Evolutionary conservation across 1,140 invertebrate genomes (phyloP).

Genomic region (Calliopsis andreniformis): DNA sequence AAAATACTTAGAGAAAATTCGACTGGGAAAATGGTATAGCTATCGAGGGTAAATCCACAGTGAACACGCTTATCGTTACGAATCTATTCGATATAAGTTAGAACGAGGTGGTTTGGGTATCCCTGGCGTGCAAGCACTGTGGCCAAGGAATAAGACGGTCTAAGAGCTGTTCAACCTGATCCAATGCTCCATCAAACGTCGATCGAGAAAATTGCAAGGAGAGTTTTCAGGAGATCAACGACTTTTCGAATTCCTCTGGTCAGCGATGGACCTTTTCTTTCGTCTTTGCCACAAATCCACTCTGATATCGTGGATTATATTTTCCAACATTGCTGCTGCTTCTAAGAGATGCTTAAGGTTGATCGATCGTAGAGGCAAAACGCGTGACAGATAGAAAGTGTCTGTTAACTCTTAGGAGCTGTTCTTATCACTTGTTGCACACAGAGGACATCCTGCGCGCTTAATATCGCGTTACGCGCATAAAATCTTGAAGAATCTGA

Average conservation of each 20-base stretch:
- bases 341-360: not conserved
- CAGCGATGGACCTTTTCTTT: not conserved
- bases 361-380: not conserved
- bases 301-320: not conserved
- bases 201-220: constrained; percentile 37
- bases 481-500: not conserved
- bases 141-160: constrained; percentile 3
- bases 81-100: constrained; percentile 25
- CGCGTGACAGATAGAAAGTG: not conserved
- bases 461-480: not conserved
- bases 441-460: no score
- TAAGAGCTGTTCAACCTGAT: constrained; percentile 22
- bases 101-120: constrained; percentile 2
- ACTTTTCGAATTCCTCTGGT: not conserved
- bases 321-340: not conserved
- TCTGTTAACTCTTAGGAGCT: no score
- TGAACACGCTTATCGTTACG: not conserved
- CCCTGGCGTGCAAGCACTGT: constrained; percentile 20
- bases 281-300: not conserved
- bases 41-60: not conserved
- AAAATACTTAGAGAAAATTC: not conserved
- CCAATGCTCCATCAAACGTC: constrained; percentile 27
- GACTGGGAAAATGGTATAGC: not conserved
- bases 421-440: constrained; percentile 13
- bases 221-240: constrained; percentile 15